Evolutionary conservation across 2,113 vertebrate genomes (phyloP), one percentile per base, ranked within the genome.

Genomic region (Pterocles gutturalis): DNA sequence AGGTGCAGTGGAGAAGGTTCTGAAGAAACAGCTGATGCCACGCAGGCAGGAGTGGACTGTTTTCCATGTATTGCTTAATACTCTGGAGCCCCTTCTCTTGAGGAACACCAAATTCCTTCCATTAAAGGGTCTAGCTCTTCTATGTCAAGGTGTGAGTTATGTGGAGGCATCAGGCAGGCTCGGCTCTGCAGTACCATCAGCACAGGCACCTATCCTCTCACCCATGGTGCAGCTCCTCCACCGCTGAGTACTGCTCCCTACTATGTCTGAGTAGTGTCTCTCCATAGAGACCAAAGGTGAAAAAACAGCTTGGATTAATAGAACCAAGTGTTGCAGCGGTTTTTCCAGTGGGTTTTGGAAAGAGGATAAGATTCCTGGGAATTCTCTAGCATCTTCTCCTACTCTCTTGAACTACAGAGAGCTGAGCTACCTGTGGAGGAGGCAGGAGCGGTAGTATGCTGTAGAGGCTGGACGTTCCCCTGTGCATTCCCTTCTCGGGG

Each of bases 401-500:
- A 5, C 19, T 48, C 48, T 11, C 24, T 78, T 57, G 36, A 78
- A 24, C 31, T 29, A 3, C 26, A 19, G 31, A 51, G 51, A 26
- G 11, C n/a, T 29, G 58, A 51, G 49, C 7, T 34, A 2, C 12
- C 33, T 8, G 6, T 17, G 34, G 19, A 26, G 43, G 43, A 76
- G 17, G 33, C n/a, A 82, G 69, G 31, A 53, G 38, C 46, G 22
- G 8, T 4, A 12, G 11, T 36, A 14, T 11, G 21, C 29, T 58
- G 5, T 0, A 28, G 17, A 54, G 13, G 28, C 29, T 34, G 38
- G 78, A 14, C 7, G 1, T 26, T 54, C 9, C 43, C 53, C 21
- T 0, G 0, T 22, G 24, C 31, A 2, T 16, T 53, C 20, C 41
- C 9, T 19, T 31, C 77, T 26, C 1, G 2, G 31, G 3, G n/a